Percentiles rank a stretch among this genome's conserved stretches.
phyloP scores from a whole-genome alignment of 2,113 vertebrate genomes.

The Erythrolamprus reginae region DNA sequence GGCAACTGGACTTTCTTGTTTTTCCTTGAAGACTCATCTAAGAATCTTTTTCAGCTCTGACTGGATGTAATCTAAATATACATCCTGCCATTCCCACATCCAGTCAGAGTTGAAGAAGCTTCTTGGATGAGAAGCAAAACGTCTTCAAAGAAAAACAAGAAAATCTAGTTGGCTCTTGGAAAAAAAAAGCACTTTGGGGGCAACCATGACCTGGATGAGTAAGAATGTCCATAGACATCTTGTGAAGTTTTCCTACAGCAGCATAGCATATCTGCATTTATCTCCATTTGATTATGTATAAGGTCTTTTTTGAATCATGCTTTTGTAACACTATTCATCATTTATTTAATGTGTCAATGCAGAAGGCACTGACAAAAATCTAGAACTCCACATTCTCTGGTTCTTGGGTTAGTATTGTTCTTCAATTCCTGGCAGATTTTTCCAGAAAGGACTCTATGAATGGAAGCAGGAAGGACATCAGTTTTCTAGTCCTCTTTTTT shows the following conservation, averaged over 20 bases:
- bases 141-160: no score
- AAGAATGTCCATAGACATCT: background rate
- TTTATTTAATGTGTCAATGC: background rate
- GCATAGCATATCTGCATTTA: background rate
- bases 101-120: no score
- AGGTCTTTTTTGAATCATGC: background rate
- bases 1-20: background rate
- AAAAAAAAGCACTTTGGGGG: no score
- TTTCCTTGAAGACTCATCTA: background rate
- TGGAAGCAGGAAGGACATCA: background rate
- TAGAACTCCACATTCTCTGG: background rate
- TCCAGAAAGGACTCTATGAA: background rate
- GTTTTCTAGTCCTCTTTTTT: background rate
- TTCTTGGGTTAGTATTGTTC: background rate
- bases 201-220: background rate
- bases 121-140: no score
- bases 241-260: background rate
- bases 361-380: background rate
- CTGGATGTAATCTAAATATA: background rate
- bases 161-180: no score
- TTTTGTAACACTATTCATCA: slow-evolving; percentile 2
- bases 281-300: background rate
- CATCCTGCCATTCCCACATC: background rate
- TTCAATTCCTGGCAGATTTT: background rate
- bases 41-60: background rate